phyloP scores from a whole-genome alignment of 2,797 vertebrate genomes.

The Scolopax rusticola region DNA sequence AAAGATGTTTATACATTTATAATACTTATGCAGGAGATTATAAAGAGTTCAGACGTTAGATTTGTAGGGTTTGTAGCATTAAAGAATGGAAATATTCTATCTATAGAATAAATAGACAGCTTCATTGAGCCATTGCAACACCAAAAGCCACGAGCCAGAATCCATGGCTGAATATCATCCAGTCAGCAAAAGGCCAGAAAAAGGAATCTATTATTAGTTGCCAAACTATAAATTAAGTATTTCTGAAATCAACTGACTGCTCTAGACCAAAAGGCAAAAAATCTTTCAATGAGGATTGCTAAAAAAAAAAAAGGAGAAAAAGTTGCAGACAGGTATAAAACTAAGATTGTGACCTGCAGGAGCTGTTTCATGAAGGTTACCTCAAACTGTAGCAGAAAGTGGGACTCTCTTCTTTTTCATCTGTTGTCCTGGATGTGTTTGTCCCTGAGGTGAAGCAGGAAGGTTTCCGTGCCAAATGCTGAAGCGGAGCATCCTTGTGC shows the following conservation, averaged over 20 bases:
- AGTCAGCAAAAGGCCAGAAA: not conserved
- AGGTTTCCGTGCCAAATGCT: constrained; percentile 23
- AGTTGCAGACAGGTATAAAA: not conserved
- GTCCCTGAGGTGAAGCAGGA: constrained; percentile 21
- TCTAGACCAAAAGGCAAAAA: not conserved
- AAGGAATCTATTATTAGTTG: not conserved
- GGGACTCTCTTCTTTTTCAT: not conserved
- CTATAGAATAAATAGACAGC: not conserved
- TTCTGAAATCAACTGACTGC: not conserved
- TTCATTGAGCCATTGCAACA: fast-evolving
- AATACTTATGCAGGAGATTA: not conserved
- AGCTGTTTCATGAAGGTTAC: not conserved
- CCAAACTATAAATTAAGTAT: not conserved
- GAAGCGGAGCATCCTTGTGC: constrained; percentile 22
- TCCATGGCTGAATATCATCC: not conserved
- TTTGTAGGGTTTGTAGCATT: not conserved
- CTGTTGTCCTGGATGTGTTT: not conserved
- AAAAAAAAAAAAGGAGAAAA: not conserved
- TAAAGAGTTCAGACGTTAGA: not conserved
- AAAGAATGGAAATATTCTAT: not conserved
- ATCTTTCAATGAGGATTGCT: not conserved
- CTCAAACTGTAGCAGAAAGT: not conserved
- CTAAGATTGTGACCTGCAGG: not conserved
- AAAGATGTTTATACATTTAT: not conserved
- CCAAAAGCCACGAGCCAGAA: not conserved